These are phyloP conservation scores for Chelon labrosus DNA, from an alignment of 2,797 vertebrate species.

Conservation along the genomic window DNA sequence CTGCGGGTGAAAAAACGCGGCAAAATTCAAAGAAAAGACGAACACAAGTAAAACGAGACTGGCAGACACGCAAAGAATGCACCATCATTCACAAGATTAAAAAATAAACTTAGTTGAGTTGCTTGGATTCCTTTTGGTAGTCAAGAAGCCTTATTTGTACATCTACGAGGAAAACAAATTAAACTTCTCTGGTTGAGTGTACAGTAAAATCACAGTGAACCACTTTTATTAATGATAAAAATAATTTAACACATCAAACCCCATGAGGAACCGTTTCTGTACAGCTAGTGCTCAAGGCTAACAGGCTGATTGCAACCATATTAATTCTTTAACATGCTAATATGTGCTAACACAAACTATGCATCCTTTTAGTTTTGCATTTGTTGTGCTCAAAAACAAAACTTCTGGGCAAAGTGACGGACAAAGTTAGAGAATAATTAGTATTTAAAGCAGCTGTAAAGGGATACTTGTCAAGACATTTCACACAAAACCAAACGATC, in stretches of 20 bases:
- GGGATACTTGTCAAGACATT: neutral
- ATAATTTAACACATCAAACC: neutral
- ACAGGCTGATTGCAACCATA: too few relatives aligned
- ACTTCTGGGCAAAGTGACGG: neutral
- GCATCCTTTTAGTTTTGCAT: too few relatives aligned
- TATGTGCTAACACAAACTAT: too few relatives aligned
- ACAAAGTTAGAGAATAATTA: neutral
- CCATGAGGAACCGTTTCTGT: neutral
- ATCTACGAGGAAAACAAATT: neutral
- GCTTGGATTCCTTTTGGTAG: neutral
- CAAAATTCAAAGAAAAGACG: conserved; percentile 72
- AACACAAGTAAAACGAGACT: neutral
- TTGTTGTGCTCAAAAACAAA: neutral
- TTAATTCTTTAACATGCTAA: too few relatives aligned
- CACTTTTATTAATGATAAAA: too few relatives aligned
- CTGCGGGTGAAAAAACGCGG: conserved; percentile 67
- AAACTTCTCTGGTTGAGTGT: too few relatives aligned
- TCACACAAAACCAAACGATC: too few relatives aligned
- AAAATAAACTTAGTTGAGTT: conserved; percentile 9
- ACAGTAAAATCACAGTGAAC: too few relatives aligned
- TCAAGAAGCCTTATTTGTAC: too few relatives aligned
- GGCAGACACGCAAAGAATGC: neutral
- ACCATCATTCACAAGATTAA: neutral
- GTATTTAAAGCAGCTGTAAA: neutral
- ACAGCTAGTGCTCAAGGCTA: too few relatives aligned